phyloP scores from a whole-genome alignment of 2,797 vertebrate genomes.

The Scomberomorus guttatus region DNA sequence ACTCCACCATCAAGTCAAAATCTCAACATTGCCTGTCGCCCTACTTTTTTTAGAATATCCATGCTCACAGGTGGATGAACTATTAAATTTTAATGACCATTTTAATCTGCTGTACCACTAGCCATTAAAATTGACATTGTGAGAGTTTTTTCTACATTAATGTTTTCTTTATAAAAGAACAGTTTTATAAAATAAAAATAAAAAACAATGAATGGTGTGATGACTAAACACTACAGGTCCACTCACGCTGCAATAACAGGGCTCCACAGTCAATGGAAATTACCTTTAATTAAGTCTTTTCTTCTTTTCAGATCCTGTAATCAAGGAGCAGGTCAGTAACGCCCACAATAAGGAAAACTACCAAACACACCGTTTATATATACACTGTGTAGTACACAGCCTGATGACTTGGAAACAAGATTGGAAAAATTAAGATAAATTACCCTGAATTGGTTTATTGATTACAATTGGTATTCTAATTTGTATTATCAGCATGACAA shows the following conservation, averaged over 20 bases:
- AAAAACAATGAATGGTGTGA: not conserved
- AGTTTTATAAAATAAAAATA: not conserved
- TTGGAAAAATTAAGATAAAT: slow-evolving; percentile 15
- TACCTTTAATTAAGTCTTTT: slow-evolving; percentile 4
- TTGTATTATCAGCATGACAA: slow-evolving; percentile 21
- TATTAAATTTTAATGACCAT: not conserved
- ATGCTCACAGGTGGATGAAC: too few species aligned
- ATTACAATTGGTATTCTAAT: slow-evolving; percentile 34
- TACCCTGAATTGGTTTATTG: slow-evolving; percentile 23
- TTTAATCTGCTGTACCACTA: not conserved
- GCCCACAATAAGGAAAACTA: not conserved
- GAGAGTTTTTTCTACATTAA: not conserved
- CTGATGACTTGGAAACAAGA: not conserved
- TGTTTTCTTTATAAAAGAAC: not conserved
- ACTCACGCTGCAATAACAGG: slow-evolving; percentile 13
- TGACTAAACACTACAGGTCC: slow-evolving; percentile 17
- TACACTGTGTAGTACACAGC: accelerated
- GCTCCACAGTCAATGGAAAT: slow-evolving; percentile 4
- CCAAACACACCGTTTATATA: not conserved
- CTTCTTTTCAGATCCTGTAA: slow-evolving; percentile 19
- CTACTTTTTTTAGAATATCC: too few species aligned
- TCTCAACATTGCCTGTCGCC: too few species aligned
- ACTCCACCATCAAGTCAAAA: too few species aligned
- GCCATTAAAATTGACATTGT: not conserved
- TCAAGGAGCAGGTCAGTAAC: not conserved